Conservation (phyloP, 2,113 vertebrate genomes). For the Xiphophorus couchianus region DNA sequence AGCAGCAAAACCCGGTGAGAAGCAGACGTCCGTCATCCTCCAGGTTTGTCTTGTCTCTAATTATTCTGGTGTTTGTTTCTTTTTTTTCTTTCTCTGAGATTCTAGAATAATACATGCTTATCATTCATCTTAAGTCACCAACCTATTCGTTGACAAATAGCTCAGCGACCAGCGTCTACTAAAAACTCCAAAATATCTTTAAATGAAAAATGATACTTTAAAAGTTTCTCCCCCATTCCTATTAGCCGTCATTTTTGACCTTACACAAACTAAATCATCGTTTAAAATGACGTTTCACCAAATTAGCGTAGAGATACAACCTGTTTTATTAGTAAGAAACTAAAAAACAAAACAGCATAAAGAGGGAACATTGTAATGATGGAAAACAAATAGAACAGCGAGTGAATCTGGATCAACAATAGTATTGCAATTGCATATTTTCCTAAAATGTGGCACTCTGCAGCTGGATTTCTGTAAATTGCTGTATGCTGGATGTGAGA, state of each 20-base stretch:
- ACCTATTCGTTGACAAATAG: neutral
- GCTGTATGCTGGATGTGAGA: too few relatives aligned
- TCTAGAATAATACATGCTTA: neutral
- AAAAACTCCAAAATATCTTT: neutral
- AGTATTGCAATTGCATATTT: too few relatives aligned
- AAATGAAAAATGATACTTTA: neutral
- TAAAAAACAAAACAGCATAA: too few relatives aligned
- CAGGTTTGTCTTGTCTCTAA: slow-evolving; percentile 73
- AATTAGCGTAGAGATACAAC: neutral
- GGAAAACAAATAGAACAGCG: too few relatives aligned
- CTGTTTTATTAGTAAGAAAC: neutral
- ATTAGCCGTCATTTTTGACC: neutral
- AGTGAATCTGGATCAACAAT: too few relatives aligned
- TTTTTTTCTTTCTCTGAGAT: neutral
- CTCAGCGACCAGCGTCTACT: neutral
- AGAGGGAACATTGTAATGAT: too few relatives aligned
- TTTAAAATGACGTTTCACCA: neutral
- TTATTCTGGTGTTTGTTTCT: neutral
- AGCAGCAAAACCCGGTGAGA: slow-evolving; percentile 85
- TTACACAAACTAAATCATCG: neutral
- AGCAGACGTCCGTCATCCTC: slow-evolving; percentile 86
- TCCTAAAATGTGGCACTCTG: too few relatives aligned
- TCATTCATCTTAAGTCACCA: neutral
- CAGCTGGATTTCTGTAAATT: too few relatives aligned
- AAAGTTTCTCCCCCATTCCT: neutral